phyloP scores from a whole-genome alignment of 1,140 invertebrate genomes.

The Tetraneura akinire region DNA sequence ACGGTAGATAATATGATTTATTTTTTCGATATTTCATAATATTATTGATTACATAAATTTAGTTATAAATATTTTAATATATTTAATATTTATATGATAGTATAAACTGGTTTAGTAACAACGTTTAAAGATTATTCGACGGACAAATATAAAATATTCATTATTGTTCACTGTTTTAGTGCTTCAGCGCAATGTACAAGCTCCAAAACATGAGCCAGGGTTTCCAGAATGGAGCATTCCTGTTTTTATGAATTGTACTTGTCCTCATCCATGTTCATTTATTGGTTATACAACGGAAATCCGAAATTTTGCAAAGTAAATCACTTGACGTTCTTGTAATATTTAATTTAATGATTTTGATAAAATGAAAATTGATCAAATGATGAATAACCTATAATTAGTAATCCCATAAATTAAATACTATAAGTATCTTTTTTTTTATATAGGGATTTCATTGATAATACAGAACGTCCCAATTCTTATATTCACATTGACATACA shows the following conservation, averaged over 20 bases:
- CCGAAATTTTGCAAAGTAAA: background rate
- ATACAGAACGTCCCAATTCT: background rate
- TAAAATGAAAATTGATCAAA: no score
- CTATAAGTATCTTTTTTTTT: no score
- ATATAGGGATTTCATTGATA: background rate
- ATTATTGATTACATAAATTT: background rate
- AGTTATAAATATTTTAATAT: background rate
- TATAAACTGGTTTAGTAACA: no score
- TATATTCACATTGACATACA: constrained; percentile 46
- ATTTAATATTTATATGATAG: no score
- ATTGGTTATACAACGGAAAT: constrained; percentile 49
- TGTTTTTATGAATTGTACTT: constrained; percentile 52
- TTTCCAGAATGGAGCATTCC: constrained; percentile 47
- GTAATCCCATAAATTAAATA: no score
- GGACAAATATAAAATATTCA: background rate
- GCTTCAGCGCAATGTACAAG: constrained; percentile 31
- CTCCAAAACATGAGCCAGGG: constrained; percentile 36
- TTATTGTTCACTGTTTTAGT: constrained; percentile 2
- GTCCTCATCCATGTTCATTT: constrained; percentile 51
- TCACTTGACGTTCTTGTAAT: background rate
- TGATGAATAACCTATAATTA: no score
- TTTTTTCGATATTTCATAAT: background rate
- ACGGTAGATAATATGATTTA: background rate
- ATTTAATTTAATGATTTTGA: no score
- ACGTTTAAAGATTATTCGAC: background rate